phyloP scores from a whole-genome alignment of 2,888 invertebrate genomes.

The Therioaphis trifolii region DNA sequence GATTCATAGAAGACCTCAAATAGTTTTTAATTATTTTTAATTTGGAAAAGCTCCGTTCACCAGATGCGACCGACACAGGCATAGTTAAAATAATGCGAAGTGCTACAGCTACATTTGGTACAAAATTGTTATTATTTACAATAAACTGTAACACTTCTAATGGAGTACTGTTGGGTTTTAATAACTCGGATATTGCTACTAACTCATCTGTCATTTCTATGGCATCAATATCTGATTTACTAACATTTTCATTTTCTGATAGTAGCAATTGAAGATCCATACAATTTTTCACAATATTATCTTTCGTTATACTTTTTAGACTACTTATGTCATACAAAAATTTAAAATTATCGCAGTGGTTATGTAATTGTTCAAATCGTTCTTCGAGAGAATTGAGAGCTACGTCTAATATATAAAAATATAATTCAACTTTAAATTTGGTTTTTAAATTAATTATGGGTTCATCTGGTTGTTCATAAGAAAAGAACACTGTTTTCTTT shows the following conservation, averaged over 20 bases:
- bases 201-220: constrained; percentile 21
- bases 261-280: neutral
- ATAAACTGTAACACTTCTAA: constrained; percentile 7
- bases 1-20: neutral
- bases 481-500: constrained; percentile 10
- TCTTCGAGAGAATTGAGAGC: neutral
- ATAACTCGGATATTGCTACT: constrained; percentile 1
- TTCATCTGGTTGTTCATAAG: constrained; percentile 3
- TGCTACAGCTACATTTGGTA: neutral
- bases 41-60: neutral
- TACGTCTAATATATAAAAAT: neutral
- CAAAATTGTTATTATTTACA: constrained; percentile 8
- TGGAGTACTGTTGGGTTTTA: neutral
- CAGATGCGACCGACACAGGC: neutral
- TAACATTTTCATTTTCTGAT: neutral
- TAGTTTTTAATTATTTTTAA: constrained; percentile 7
- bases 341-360: constrained; percentile 3
- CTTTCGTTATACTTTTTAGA: neutral
- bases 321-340: constrained; percentile 5
- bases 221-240: constrained; percentile 9
- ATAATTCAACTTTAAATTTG: constrained; percentile 15
- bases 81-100: constrained; percentile 10
- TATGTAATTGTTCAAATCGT: neutral
- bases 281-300: neutral
- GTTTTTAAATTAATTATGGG: neutral